Base-by-base conservation (phyloP, 2,888 invertebrate species). In the Zelleria hepariella region DNA sequence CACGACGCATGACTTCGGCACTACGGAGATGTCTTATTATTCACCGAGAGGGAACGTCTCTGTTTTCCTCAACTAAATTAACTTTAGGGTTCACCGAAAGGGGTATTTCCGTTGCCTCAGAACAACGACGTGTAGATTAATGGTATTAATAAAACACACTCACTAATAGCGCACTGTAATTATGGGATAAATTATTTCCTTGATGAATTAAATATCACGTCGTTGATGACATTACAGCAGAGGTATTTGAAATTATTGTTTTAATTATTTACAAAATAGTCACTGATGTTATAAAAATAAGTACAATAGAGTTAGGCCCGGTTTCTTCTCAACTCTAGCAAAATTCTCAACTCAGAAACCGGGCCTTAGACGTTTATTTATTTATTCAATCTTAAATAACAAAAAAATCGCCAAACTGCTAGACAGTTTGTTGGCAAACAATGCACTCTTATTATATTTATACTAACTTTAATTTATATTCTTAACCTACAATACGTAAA, bases 1-100 rank as follows among this genome's bases (percentile, higher is more conserved):
- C 32, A 42, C 32, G 32, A 53, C 53, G 66, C 70, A 76, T 75
- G 78, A 80, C 75, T 76, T 73, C 72, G 75, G 77, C 80, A 77
- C 77, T 70, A 70, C 78, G 76, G 80, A 78, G 77, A 78, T 77
- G 75, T 81, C 79, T 78, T 77, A 79, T 80, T 81, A 82, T 80
- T 78, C 75, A 73, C 72, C 72, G 74, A 78, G 71, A 72, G 72
- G 65, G 69, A 74, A 80, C 74, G 70, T 75, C 77, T 79, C 75
- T 79, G 76, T 80, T 82, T 80, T 77, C 78, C 74, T 75, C 78
- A 73, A 72, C 72, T 72, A 77, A 81, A 82, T 82, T 82, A 80
- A 76, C 77, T 78, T 71, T 68, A 70, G 77, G 75, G 73, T 68
- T 66, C 68, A 70, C 70, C 71, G 70, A 67, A 74, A 76, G 75